A percentile compares a stretch with the other conserved stretches of the same genome.
phyloP scores from a whole-genome alignment of 2,113 vertebrate species.

The Mustela nigripes region DNA sequence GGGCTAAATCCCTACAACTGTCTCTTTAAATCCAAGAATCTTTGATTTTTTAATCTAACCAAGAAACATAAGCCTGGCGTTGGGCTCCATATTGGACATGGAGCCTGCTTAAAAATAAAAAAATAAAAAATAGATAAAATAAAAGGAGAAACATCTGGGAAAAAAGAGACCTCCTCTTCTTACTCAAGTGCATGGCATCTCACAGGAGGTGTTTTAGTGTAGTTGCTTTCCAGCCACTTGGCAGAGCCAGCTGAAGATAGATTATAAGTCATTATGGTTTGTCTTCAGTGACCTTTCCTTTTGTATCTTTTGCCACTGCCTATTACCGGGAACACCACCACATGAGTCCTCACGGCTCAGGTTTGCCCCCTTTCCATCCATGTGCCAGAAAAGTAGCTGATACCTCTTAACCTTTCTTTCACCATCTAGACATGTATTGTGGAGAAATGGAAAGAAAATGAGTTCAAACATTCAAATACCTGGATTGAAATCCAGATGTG shows the following conservation, averaged over 20 bases:
- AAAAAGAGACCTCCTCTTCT: not conserved
- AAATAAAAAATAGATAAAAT: not conserved
- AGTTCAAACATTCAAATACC: not conserved
- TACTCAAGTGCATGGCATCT: not conserved
- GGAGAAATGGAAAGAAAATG: not conserved
- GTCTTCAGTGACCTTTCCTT: not conserved
- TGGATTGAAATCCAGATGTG: not conserved
- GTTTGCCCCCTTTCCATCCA: not conserved
- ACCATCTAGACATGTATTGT: not conserved
- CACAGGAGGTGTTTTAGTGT: not conserved
- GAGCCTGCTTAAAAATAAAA: not conserved
- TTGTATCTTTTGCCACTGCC: not conserved
- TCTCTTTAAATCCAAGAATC: not conserved
- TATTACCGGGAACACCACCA: not conserved
- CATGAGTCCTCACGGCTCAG: not conserved
- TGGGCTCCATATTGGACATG: not conserved
- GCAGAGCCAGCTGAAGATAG: not conserved
- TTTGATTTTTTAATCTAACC: not conserved
- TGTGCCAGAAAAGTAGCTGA: not conserved
- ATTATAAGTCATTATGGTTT: not conserved
- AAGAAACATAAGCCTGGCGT: not conserved
- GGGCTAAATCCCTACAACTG: not conserved
- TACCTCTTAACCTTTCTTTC: not conserved
- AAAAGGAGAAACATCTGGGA: not conserved
- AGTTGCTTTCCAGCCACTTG: not conserved